phyloP scores from a whole-genome alignment of 2,888 invertebrate species.

The Stomorhina lunata region DNA sequence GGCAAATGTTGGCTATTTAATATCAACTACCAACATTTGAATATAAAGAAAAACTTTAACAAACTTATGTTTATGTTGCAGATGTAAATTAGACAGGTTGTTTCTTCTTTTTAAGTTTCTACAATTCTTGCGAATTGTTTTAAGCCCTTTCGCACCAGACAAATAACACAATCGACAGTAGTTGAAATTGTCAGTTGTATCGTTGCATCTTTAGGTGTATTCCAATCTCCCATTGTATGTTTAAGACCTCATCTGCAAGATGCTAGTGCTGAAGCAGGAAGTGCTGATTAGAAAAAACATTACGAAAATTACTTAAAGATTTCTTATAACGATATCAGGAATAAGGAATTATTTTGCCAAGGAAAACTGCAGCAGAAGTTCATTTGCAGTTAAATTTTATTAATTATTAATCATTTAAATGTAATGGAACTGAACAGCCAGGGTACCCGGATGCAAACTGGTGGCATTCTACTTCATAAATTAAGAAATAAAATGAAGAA shows the following conservation, averaged over 20 bases:
- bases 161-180: conserved; percentile 20
- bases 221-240: conserved; percentile 1
- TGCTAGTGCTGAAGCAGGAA: conserved; percentile 43
- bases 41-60: background rate
- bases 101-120: conserved; percentile 6
- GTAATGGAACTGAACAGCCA: background rate
- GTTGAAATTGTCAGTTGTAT: conserved; percentile 20
- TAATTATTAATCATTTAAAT: conserved; percentile 24
- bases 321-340: background rate
- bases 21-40: conserved; percentile 3
- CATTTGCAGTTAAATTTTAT: conserved; percentile 56
- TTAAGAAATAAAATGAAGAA: background rate
- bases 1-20: conserved; percentile 22
- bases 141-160: conserved; percentile 35
- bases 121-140: conserved; percentile 16
- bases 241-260: background rate
- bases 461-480: background rate
- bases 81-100: conserved; percentile 64
- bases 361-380: background rate
- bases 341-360: background rate
- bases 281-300: conserved; percentile 60
- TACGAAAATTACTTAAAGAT: conserved; percentile 34
- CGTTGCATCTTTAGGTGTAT: background rate
- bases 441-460: background rate
- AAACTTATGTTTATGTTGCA: conserved; percentile 58